Base-by-base conservation (phyloP, 1,140 invertebrate species). In the Drosophila mauritiana region DNA sequence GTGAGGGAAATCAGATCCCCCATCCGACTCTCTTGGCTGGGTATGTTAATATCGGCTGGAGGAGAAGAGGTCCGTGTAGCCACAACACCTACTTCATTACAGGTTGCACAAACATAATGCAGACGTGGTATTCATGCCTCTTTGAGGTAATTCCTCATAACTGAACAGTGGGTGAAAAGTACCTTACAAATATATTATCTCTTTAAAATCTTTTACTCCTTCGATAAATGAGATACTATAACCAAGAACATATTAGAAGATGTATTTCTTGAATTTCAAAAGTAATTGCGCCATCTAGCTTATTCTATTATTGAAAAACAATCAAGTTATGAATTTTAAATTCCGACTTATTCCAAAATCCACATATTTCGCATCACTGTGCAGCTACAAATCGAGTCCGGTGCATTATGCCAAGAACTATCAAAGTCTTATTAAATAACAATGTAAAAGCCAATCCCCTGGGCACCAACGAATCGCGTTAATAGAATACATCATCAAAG, bases 21-120 rank as follows among this genome's bases (percentile, higher is more conserved):
- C n/a, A 15, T 51, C 51, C 67, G 67, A 70, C 67, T 57, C 68
- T 72, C 64, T 70, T 72, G 68, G 43, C 65, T 70, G 65, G 27
- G 52, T 70, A 70, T 70, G 68, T 70, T 70, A 73, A 75, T 75
- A 40, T 12, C 31, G 43, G 27, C 34, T 46, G 11, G 15, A 7
- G 31, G 15, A 43, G n/a, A 20, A 45, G 27, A 10, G 27, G 27
- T n/a, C 10, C 27, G 34, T 61, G 43, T 49, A n/a, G 51, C 39
- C 54, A 57, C 78, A 84, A 84, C 81, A 84, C 81, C 82, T 84
- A 78, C 81, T 85, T 85, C 77, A 84, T 84, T 84, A 74, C 62
- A 58, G 53, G 58, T 65, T 56, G 57, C 59, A 42, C 37, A 42
- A 48, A 68, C 64, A 77, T 58, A 86, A 75, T 79, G 75, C 82